These are phyloP conservation scores for Malthinus flaveolus DNA, from an alignment of 2,888 invertebrate genomes.

Conservation along the genomic window DNA sequence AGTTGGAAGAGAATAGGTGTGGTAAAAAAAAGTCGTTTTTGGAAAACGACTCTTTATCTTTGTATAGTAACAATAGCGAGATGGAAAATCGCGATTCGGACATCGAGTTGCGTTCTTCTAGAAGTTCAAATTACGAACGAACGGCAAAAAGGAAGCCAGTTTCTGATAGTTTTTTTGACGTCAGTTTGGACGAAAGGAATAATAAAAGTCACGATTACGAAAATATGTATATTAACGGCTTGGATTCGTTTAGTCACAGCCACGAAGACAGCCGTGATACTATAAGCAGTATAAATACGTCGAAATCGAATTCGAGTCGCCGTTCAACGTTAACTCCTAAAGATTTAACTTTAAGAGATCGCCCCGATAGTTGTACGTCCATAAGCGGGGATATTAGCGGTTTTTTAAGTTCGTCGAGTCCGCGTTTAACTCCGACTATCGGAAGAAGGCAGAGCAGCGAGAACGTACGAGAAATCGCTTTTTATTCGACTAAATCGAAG, in stretches of 20 bases:
- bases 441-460: slow-evolving; percentile 38
- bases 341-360: slow-evolving; percentile 43
- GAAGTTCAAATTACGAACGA: slow-evolving; percentile 39
- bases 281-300: slow-evolving; percentile 28
- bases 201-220: slow-evolving; percentile 46
- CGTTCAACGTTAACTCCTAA: slow-evolving; percentile 35
- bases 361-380: slow-evolving; percentile 46
- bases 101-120: slow-evolving; percentile 41
- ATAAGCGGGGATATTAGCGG: slow-evolving; percentile 46
- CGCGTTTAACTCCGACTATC: slow-evolving; percentile 43
- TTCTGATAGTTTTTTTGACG: slow-evolving; percentile 74
- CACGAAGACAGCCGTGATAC: slow-evolving; percentile 36
- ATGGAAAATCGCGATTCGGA: slow-evolving; percentile 56
- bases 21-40: background rate
- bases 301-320: slow-evolving; percentile 29
- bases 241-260: slow-evolving; percentile 28
- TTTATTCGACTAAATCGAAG: slow-evolving; percentile 30
- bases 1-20: slow-evolving; percentile 60
- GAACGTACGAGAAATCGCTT: slow-evolving; percentile 38
- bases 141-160: slow-evolving; percentile 70
- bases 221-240: slow-evolving; percentile 42
- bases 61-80: slow-evolving; percentile 35
- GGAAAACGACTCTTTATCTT: slow-evolving; percentile 38
- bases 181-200: slow-evolving; percentile 57
- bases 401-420: slow-evolving; percentile 42